Base-by-base conservation (phyloP, 2,888 invertebrate species). In the Eupeodes luniger region DNA sequence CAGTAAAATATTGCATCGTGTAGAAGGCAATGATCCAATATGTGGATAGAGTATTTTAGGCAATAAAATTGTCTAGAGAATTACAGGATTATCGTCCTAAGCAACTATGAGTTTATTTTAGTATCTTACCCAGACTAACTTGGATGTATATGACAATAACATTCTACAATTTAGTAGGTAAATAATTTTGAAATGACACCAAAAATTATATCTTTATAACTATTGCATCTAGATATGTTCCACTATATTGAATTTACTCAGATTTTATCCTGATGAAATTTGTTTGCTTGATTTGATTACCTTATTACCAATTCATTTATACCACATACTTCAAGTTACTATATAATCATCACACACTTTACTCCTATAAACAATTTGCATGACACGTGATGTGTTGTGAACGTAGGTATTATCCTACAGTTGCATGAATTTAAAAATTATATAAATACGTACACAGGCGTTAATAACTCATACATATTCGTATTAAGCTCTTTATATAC, bases 371-470 rank as follows among this genome's bases (percentile, higher is more conserved):
- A 14, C 16, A 67, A 67, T 67, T 67, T 67, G 27, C 34, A 67
- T 67, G 51, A 67, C 67, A 67, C 51, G 59, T 59, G 59, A 36
- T 34, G 10, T 10, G 47, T 47, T 27, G 19, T 27, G 27, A 27
- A 47, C 11, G 47, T 47, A 4, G 4, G 10, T 51, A 16, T 16
- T 34, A 36, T 51, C 14, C 36, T 11, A 53, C 34, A 51, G 34
- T 67, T 67, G 51, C 66, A 36, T 67, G 67, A n/a, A 67, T 34
- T 62, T 44, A 62, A 51, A 53, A 51, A 67, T 36, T 12, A 3
- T 27, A 27, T 27, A 27, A 27, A 27, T 27, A 16, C 51, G 34
- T 51, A 67, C 67, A 51, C 34, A 67, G 36, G 51, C 36, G 67
- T 67, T 67, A 34, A 67, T 67, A 67, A 67, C n/a, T 66, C 27